These are phyloP conservation scores for Hipposideros armiger DNA, from an alignment of 2,113 vertebrate genomes.

Conservation along the genomic window DNA sequence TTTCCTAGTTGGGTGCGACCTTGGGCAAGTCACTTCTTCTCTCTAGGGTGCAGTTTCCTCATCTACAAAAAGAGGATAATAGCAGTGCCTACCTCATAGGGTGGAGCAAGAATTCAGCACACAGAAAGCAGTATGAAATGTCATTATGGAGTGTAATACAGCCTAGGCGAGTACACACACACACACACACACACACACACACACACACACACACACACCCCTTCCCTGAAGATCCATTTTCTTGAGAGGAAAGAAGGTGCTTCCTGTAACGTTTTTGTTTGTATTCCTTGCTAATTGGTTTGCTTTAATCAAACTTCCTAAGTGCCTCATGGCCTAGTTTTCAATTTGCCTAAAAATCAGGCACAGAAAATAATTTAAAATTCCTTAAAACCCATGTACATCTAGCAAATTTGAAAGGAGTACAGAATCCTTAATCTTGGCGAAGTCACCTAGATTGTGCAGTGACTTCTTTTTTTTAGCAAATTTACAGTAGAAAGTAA, in stretches of 20 bases:
- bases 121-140: not conserved
- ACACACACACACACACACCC: not conserved
- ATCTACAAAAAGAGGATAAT: not conserved
- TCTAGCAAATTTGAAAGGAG: not conserved
- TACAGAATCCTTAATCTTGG: not conserved
- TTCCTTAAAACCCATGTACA: constrained; percentile 3
- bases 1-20: not conserved
- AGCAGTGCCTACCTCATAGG: not conserved
- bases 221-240: not conserved
- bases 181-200: not conserved
- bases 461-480: not conserved
- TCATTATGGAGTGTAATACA: not conserved
- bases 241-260: not conserved
- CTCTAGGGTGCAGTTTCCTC: not conserved
- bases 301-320: constrained; percentile 44
- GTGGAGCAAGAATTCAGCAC: not conserved
- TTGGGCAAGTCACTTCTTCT: not conserved
- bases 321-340: not conserved
- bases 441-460: not conserved
- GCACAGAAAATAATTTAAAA: constrained; percentile 34
- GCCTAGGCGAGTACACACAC: not conserved
- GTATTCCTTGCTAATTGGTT: not conserved
- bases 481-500: constrained; percentile 30
- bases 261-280: not conserved
- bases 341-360: constrained; percentile 4